Base-by-base conservation (phyloP, 2,888 invertebrate genomes). In the Operophtera brumata region DNA sequence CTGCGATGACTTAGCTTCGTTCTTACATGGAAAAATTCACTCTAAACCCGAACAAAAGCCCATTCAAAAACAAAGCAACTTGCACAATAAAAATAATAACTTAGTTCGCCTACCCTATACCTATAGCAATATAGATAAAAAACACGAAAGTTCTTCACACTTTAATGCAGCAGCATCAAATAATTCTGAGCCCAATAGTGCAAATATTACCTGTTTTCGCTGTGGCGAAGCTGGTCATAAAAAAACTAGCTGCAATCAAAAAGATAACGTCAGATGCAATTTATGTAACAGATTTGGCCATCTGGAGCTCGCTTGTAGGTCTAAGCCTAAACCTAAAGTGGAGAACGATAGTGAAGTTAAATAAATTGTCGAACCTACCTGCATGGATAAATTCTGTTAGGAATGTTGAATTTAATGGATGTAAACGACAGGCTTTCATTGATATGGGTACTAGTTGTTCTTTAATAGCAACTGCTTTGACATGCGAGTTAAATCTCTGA, bases 361-460 rank as follows among this genome's bases (percentile, higher is more conserved):
- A n/a, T 39, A 25, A 1, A 39, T 39, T 10, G 5, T 4, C 25
- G 25, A 25, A 39, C 39, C 39, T 39, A 39, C n/a, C 4, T 3
- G 3, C 5, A 39, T 25, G 5, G n/a, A 39, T 25, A 39, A 39
- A 25, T 39, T 39, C n/a, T 39, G 10, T 9, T 25, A 39, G n/a
- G n/a, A n/a, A 25, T 6, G n/a, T 39, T 39, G 39, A 39, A 6
- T 25, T 39, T 2, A 39, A 39, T 25, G 39, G 39, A 6, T 39
- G 25, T 39, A 39, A 39, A n/a, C n/a, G n/a, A 39, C 39, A 20
- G 39, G 39, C 39, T 25, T 39, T 39, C 9, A 39, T 39, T 39
- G 20, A 39, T 39, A 39, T 39, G 39, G 25, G 39, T 25, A 39
- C n/a, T 9, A 25, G 39, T n/a, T 39, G 39, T 25, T 39, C 39